Evolutionary conservation across 2,888 invertebrate species (phyloP).

Genomic region (Melinaea marsaeus): DNA sequence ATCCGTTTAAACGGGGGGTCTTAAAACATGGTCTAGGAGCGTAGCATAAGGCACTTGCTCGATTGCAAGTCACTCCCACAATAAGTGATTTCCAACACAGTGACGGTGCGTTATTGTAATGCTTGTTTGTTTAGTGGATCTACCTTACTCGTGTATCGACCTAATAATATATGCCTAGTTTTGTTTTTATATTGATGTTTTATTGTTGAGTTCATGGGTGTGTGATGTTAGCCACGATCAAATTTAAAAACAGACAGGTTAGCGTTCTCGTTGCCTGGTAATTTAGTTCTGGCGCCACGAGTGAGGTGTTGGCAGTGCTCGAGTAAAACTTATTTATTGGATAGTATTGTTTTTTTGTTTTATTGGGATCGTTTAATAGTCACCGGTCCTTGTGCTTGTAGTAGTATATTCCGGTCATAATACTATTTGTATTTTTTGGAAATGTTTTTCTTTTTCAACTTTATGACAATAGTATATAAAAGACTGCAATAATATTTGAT

Average conservation of each 20-base stretch:
- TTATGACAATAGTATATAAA: constrained; percentile 4
- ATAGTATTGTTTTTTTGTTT: constrained; percentile 38
- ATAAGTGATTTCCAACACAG: constrained; percentile 76
- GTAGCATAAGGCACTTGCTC: constrained; percentile 62
- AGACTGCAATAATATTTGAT: not conserved
- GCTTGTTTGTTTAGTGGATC: constrained; percentile 77
- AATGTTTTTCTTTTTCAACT: constrained; percentile 15
- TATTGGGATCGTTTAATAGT: constrained; percentile 37
- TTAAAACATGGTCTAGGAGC: constrained; percentile 42
- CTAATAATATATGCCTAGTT: constrained; percentile 78
- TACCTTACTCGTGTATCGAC: constrained; percentile 77
- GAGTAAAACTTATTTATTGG: constrained; percentile 49
- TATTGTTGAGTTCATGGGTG: constrained; percentile 78
- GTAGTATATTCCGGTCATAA: constrained; percentile 26
- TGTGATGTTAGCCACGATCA: constrained; percentile 75
- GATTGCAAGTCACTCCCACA: constrained; percentile 73
- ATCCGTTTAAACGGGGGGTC: constrained; percentile 46
- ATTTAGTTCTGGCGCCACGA: constrained; percentile 70
- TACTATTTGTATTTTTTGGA: constrained; percentile 27
- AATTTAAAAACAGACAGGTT: constrained; percentile 76
- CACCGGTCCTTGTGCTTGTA: constrained; percentile 29
- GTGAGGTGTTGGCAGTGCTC: constrained; percentile 57
- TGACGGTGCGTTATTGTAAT: constrained; percentile 74
- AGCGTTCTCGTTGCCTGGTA: constrained; percentile 62
- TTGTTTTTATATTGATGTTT: constrained; percentile 75